Base-by-base conservation (phyloP, 2,888 invertebrate genomes). In the Clunio marinus region DNA sequence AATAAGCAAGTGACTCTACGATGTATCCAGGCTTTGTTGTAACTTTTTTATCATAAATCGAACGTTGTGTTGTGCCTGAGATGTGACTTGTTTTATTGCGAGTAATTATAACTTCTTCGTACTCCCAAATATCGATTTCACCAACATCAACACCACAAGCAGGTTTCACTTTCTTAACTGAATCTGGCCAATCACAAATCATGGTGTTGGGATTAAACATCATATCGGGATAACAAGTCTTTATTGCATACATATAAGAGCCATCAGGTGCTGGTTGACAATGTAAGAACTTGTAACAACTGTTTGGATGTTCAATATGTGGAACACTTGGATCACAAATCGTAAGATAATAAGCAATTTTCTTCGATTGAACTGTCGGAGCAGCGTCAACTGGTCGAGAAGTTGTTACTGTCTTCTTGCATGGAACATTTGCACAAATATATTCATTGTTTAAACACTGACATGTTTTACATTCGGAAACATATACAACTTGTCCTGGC, bases 391-490 rank as follows among this genome's bases (percentile, higher is more conserved):
- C 17, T 3, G 51, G 51, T 22, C 7, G 51, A 22, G 22, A 22
- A 7, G 57, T 57, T 57, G 57, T n/a, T 25, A 13, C n/a, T 4
- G 24, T 25, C 25, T 27, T 25, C 5, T 32, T 72, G 71, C 87
- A 87, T 1, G 77, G 71, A 7, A 80, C 80, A 27, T 81, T 77
- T 74, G 87, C 86, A 74, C 93, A 93, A 57, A 85, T 83, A 70
- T 88, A 84, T 22, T 82, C 82, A 77, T 93, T 92, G 74, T 89
- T 83, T 5, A 90, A 80, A 73, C 94, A 94, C 72, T 92, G 92
- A 74, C 93, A 94, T 13, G 84, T 81, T 73, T 85, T 83, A 74
- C 89, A 90, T 0, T 84, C 84, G 1, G 80, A 80, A 72, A 85
- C 84, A 13, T 77, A 73, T 1, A 83, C 76, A 0, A 86, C 82